These are phyloP conservation scores for Battus philenor DNA, from an alignment of 1,140 invertebrate species.

Conservation along the genomic window DNA sequence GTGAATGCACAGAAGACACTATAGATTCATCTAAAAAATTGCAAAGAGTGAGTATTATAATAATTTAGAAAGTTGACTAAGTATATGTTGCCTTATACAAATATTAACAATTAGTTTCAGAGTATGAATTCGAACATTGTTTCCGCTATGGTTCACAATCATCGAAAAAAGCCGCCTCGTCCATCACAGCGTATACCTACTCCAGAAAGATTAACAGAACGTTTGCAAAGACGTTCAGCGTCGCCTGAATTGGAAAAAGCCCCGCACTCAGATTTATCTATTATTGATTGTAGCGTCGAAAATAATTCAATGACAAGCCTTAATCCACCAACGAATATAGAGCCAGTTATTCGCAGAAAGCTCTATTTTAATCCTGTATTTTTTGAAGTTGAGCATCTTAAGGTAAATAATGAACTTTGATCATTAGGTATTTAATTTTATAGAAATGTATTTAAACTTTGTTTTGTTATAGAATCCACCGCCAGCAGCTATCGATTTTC, in stretches of 20 bases:
- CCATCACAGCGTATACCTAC: constrained; percentile 41
- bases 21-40: constrained; percentile 44
- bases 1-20: constrained; percentile 60
- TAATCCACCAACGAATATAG: constrained; percentile 44
- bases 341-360: constrained; percentile 78
- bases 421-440: too few relatives aligned
- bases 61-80: too few relatives aligned
- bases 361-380: constrained; percentile 92
- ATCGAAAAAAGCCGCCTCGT: constrained; percentile 48
- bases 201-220: constrained; percentile 43
- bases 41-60: constrained; percentile 46
- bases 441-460: constrained; percentile 1
- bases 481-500: constrained; percentile 90
- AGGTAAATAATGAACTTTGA: constrained; percentile 80
- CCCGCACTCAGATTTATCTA: constrained; percentile 59
- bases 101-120: constrained; percentile 41
- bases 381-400: constrained; percentile 87
- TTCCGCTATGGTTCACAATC: constrained; percentile 56
- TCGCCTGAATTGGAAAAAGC: constrained; percentile 66
- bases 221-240: constrained; percentile 56
- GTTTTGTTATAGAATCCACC: constrained; percentile 82
- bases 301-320: constrained; percentile 31
- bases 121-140: constrained; percentile 50
- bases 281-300: constrained; percentile 52
- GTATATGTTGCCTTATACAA: too few relatives aligned